phyloP scores from a whole-genome alignment of 2,113 vertebrate genomes.

The Sisor rabdophorus region DNA sequence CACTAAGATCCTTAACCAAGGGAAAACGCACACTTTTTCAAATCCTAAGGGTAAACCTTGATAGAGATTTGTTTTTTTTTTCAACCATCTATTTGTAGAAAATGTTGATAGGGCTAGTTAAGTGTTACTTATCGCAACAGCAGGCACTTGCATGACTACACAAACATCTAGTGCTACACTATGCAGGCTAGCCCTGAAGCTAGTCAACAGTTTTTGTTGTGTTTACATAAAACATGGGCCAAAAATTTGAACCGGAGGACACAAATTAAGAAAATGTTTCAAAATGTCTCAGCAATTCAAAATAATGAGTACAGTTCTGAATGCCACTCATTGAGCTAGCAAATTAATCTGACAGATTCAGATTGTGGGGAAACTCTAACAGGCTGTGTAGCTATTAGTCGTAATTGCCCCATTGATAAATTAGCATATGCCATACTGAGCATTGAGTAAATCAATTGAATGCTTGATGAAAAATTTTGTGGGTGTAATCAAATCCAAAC shows the following conservation, averaged over 20 bases:
- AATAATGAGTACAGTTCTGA: constrained; percentile 8
- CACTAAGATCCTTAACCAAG: constrained; percentile 54
- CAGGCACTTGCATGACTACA: neutral
- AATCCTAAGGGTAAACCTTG: constrained; percentile 55
- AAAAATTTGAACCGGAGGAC: neutral
- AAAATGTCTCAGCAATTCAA: neutral
- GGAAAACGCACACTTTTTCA: constrained; percentile 45
- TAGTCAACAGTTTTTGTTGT: constrained; percentile 22
- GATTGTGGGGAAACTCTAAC: constrained; percentile 16
- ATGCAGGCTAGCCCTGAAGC: constrained; percentile 29
- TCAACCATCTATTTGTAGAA: neutral
- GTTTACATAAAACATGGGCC: neutral
- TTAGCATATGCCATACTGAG: constrained; percentile 19
- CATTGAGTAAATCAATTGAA: neutral
- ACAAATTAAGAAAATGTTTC: neutral
- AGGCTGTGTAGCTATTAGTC: constrained; percentile 10
- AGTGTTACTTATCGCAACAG: constrained; percentile 7
- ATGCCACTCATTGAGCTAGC: constrained; percentile 16
- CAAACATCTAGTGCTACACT: constrained; percentile 1
- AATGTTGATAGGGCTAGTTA: neutral
- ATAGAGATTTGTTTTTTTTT: constrained; percentile 9
- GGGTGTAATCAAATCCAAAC: neutral
- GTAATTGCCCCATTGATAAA: constrained; percentile 17
- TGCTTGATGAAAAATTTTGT: neutral
- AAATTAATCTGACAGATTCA: constrained; percentile 20